phyloP scores from a whole-genome alignment of 2,113 vertebrate genomes.

The Echinops telfairi region DNA sequence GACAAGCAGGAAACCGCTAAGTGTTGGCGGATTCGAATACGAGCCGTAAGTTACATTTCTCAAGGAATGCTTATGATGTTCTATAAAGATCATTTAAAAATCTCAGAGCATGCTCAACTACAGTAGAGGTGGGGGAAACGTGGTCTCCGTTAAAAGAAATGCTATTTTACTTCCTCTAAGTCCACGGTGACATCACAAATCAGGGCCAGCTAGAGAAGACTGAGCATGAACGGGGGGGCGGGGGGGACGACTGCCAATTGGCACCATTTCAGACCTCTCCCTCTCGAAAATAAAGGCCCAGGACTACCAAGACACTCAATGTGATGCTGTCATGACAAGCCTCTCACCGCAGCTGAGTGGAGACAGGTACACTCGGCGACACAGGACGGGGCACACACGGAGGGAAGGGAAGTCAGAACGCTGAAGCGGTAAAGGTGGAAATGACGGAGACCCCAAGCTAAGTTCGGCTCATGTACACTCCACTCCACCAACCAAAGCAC shows the following conservation, averaged over 20 bases:
- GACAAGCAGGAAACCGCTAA: background rate
- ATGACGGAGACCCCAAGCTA: conserved; percentile 19
- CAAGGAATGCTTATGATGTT: conserved; percentile 29
- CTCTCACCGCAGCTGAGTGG: background rate
- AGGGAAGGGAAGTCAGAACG: conserved; percentile 4
- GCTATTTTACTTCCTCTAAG: background rate
- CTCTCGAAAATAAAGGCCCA: conserved; percentile 27
- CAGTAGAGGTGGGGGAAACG: background rate
- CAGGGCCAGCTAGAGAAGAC: conserved; percentile 20
- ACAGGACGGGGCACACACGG: background rate
- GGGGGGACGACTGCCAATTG: conserved; percentile 41
- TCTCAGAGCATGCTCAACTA: conserved; percentile 28
- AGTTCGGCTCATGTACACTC: conserved; percentile 10
- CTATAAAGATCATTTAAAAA: conserved; percentile 12
- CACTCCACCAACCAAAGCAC: background rate
- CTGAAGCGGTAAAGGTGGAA: background rate
- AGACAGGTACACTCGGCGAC: background rate
- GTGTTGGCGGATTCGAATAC: background rate
- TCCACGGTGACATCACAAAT: background rate
- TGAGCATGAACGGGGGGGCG: conserved; percentile 34
- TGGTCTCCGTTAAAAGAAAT: conserved; percentile 32
- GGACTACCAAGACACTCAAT: background rate
- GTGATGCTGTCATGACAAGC: background rate
- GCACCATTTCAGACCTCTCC: background rate
- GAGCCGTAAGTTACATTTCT: conserved; percentile 5